Evolutionary conservation across 2,797 vertebrate species (phyloP), one percentile per base, ranked within the genome.

Genomic region (Sebastolobus alascanus): DNA sequence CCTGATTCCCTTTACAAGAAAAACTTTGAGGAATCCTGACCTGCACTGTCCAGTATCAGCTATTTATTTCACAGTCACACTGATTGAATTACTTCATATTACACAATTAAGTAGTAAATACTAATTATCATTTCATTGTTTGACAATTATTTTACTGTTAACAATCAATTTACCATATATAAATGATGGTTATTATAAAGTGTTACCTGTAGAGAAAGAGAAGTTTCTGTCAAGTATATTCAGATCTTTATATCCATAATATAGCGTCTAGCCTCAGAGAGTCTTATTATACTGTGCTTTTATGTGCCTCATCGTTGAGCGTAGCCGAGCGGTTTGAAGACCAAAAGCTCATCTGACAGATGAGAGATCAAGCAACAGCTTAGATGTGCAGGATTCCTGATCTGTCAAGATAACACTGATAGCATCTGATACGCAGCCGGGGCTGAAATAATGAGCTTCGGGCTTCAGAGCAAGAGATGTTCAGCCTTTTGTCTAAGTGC

Each of bases 391-490:
- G 66, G 16, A 77, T 35, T 18, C 22, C 22, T 40, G 52, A 78
- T 73, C 35, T 61, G 58, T 72, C 25, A 55, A 52, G 67, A 75
- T 72, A 63, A 59, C 67, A 10, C 55, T 40, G 60, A 77, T 70
- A 31, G 9, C 0, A 84, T 67, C 31, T 73, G 71, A 83, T 52
- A 80, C 1, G 43, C 69, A 37, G 25, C 22, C 40, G 60, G 33
- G 14, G 27, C 29, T 66, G 13, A 43, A 55, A 75, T 82, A 79
- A 83, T 68, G 63, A 87, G 66, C 18, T 68, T 16, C 46, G 16
- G 61, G n/a, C 29, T 22, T 68, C 37, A 67, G 37, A 79, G 10
- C 31, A 20, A 18, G 27, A 54, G 35, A 33, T 29, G 29, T 3
- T 73, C 37, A 31, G n/a, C 12, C 31, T 33, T 63, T 16, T 40